These are phyloP conservation scores for Echiichthys vipera DNA, from an alignment of 2,797 vertebrate species.

Conservation along the genomic window DNA sequence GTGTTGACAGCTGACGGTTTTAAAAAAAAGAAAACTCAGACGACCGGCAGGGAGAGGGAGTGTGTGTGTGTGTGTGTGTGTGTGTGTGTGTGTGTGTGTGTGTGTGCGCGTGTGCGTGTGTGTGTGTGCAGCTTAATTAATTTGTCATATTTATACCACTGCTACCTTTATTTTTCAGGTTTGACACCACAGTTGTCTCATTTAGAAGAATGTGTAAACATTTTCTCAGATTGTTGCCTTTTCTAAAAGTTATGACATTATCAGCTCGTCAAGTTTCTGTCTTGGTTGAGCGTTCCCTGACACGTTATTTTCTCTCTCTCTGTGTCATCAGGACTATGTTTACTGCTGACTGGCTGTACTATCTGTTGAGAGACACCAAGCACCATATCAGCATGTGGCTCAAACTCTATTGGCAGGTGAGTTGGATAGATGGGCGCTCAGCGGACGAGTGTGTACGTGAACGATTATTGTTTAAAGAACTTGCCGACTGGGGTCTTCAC, in stretches of 20 bases:
- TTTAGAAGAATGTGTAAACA: neutral
- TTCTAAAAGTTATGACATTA: neutral
- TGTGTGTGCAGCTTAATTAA: no score
- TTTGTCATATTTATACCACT: no score
- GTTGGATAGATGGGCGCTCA: slow-evolving; percentile 68
- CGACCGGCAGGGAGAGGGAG: no score
- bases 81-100: no score
- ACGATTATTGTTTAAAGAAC: slow-evolving; percentile 88
- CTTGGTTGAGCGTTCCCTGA: slow-evolving; percentile 32
- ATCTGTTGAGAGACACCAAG: slow-evolving; percentile 79
- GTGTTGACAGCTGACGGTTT: no score
- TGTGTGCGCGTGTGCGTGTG: no score
- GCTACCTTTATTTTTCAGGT: no score
- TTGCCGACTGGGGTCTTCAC: slow-evolving; percentile 83
- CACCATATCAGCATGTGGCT: slow-evolving; percentile 87
- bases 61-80: no score
- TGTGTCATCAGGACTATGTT: slow-evolving; percentile 84
- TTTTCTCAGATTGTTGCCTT: neutral
- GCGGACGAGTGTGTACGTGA: slow-evolving; percentile 69
- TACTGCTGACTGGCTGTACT: slow-evolving; percentile 89
- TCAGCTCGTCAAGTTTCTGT: neutral
- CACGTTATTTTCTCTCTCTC: slow-evolving; percentile 40
- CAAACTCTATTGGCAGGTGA: slow-evolving; percentile 94
- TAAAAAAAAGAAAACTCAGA: no score
- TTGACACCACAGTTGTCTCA: neutral